These are phyloP conservation scores for Probaryconus sp. DNA, from an alignment of 1,140 invertebrate species.

Conservation along the genomic window DNA sequence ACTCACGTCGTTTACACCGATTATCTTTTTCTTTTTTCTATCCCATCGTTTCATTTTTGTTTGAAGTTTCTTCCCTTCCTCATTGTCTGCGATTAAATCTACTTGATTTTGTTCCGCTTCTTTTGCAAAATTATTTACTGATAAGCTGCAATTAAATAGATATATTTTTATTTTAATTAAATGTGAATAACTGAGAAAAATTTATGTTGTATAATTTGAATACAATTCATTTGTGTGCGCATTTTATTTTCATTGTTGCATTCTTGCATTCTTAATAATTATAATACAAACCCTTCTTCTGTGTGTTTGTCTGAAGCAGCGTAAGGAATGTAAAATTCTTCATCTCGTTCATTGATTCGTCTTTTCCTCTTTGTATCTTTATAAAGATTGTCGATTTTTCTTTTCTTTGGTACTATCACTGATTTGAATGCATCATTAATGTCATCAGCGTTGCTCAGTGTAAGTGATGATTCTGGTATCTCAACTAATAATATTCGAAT, in stretches of 20 bases:
- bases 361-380: constrained; percentile 79
- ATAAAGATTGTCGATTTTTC: constrained; percentile 80
- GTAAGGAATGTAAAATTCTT: constrained; percentile 93
- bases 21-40: constrained; percentile 94
- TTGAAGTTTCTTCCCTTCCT: constrained; percentile 80
- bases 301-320: constrained; percentile 90
- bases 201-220: too few species aligned
- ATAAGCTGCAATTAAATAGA: constrained; percentile 78
- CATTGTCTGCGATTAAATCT: constrained; percentile 89
- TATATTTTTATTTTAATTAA: constrained; percentile 2
- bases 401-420: constrained; percentile 81
- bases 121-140: constrained; percentile 86
- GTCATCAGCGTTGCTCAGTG: constrained; percentile 69
- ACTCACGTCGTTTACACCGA: constrained; percentile 82
- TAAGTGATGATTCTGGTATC: constrained; percentile 46
- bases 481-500: constrained; percentile 4
- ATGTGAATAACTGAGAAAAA: too few species aligned
- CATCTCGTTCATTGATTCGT: constrained; percentile 80
- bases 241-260: too few species aligned
- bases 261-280: constrained; percentile 4
- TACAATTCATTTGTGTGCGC: too few species aligned
- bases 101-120: constrained; percentile 86
- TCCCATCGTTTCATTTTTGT: constrained; percentile 88
- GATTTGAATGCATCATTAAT: constrained; percentile 75
- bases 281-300: constrained; percentile 86